Base-by-base conservation (phyloP, 2,888 invertebrate genomes). In the Laspeyria flexula region DNA sequence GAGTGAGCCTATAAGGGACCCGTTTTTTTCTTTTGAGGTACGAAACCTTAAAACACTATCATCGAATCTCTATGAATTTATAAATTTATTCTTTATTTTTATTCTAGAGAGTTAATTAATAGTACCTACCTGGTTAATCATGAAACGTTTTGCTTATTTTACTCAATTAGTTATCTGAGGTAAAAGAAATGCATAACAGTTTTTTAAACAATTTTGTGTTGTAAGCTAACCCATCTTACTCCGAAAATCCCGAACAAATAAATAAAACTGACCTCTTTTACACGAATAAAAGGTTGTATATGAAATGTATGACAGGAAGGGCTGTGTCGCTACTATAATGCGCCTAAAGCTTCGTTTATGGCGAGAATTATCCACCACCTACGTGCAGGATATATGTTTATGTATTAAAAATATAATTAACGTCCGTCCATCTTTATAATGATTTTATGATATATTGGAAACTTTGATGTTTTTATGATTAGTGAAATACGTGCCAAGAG, bases 401-500 rank as follows among this genome's bases (percentile, higher is more conserved):
- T 38, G 21, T 44, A 18, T n/a, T 7, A 50, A 43, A 12, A 40
- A 47, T 56, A 43, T 39, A 34, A 62, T 46, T 62, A 47, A 41
- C 41, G 27, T 13, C 13, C 33, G 30, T 16, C 31, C 6, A 18
- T 34, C 5, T 18, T 18, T 18, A 5, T 16, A 18, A 35, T 35
- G n/a, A n/a, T 3, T 35, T 1, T 35, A n/a, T 39, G 13, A 12
- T 18, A 18, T 18, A 18, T 18, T 18, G 18, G 18, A 21, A 35
- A 35, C 11, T 18, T 18, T 18, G 18, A 35, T 16, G n/a, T 18
- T 33, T 33, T 13, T 33, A 13, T n/a, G 13, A 7, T 12, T 11
- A 33, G 31, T 12, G 1, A 13, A 33, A 13, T 13, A 13, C 3
- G 65, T 65, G 60, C 55, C 65, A 62, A 67, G 55, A 64, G 39